These are phyloP conservation scores for Ceuthmochares aereus DNA, from an alignment of 2,113 vertebrate species.

Conservation along the genomic window DNA sequence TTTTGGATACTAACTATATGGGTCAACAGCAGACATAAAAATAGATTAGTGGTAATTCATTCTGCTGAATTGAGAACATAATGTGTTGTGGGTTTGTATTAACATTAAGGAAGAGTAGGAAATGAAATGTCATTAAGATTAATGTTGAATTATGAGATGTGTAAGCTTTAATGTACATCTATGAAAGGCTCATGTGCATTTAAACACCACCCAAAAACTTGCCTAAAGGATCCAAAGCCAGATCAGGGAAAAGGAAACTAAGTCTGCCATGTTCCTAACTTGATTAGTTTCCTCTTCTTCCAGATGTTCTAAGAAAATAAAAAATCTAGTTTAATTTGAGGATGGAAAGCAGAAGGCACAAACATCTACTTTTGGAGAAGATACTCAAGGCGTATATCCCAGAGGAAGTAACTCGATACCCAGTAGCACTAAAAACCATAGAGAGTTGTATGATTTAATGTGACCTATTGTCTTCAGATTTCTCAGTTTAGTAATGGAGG, in stretches of 20 bases:
- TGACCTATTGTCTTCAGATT: not conserved
- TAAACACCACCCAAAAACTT: not conserved
- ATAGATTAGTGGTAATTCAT: constrained; percentile 18
- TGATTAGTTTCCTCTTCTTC: not conserved
- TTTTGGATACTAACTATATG: constrained; percentile 45
- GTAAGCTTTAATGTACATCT: not conserved
- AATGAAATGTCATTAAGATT: constrained; percentile 5
- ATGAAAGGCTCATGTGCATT: not conserved
- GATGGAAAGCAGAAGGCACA: not conserved
- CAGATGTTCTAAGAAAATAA: not conserved
- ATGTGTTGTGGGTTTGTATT: constrained; percentile 25
- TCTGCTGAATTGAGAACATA: not conserved
- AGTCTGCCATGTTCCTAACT: not conserved
- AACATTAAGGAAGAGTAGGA: constrained; percentile 18
- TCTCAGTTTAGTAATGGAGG: not conserved
- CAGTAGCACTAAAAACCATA: not conserved
- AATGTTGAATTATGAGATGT: constrained; percentile 1
- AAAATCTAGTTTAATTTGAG: not conserved
- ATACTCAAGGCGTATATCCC: not conserved
- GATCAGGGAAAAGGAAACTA: not conserved
- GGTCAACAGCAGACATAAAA: constrained; percentile 8
- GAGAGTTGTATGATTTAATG: not conserved
- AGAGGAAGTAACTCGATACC: not conserved
- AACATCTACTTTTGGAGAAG: not conserved
- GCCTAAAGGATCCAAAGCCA: not conserved